These are phyloP conservation scores for Danio rerio DNA, from an alignment of 2,113 vertebrate genomes.

Conservation along the genomic window DNA sequence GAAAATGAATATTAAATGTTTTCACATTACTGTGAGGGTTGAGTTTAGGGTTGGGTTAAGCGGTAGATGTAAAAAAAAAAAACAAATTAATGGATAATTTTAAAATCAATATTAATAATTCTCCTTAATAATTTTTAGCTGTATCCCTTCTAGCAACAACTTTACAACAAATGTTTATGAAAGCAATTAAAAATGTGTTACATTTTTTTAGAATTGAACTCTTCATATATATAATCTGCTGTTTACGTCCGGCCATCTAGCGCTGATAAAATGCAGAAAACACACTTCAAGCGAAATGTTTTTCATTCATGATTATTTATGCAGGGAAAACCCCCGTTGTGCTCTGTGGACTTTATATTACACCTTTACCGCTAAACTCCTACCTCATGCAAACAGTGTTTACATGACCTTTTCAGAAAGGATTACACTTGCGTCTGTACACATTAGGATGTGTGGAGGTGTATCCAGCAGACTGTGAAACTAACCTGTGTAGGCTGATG, in stretches of 20 bases:
- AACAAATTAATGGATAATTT: too few relatives aligned
- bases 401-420: neutral
- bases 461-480: neutral
- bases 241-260: neutral
- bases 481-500: constrained; percentile 16
- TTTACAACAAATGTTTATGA: too few relatives aligned
- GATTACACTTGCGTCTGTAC: neutral
- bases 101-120: too few relatives aligned
- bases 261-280: neutral
- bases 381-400: neutral
- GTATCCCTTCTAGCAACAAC: too few relatives aligned
- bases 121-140: too few relatives aligned
- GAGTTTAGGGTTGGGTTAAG: too few relatives aligned
- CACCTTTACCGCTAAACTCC: constrained; percentile 10
- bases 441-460: neutral
- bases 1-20: too few relatives aligned
- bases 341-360: neutral
- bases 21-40: too few relatives aligned
- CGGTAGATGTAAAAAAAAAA: too few relatives aligned
- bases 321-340: neutral
- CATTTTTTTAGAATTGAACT: too few relatives aligned
- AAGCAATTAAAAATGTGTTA: too few relatives aligned
- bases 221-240: neutral
- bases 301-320: constrained; percentile 10
- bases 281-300: neutral